A percentile compares a stretch with the other conserved stretches of the same genome.
Evolutionary conservation across 2,888 invertebrate species (phyloP).

Genomic region (Junonia oenone): DNA sequence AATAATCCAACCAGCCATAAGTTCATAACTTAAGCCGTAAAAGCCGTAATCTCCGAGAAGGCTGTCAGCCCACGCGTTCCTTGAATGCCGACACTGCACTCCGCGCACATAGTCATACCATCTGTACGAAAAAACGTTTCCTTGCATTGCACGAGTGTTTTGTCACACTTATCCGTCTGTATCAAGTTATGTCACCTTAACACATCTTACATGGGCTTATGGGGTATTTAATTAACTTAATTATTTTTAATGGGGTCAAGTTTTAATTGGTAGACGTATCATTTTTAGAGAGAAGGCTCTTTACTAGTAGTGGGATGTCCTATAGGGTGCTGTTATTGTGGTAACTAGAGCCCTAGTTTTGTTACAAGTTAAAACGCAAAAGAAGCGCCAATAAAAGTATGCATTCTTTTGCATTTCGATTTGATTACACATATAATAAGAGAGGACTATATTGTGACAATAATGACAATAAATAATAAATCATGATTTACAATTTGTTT

Average conservation of each 20-base stretch:
- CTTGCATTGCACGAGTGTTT: not conserved
- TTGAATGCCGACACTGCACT: slow-evolving; percentile 24
- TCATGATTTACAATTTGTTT: too few relatives aligned
- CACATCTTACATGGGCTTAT: not conserved
- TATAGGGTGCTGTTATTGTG: too few relatives aligned
- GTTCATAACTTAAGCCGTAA: slow-evolving; percentile 6
- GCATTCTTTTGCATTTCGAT: too few relatives aligned
- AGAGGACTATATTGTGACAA: too few relatives aligned
- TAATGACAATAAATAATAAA: too few relatives aligned
- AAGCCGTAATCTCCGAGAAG: not conserved
- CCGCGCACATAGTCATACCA: slow-evolving; percentile 15
- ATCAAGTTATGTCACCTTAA: not conserved
- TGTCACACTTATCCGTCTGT: not conserved
- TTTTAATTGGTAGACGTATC: too few relatives aligned
- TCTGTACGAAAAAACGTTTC: slow-evolving; percentile 14
- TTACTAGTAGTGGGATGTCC: too few relatives aligned
- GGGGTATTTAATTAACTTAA: not conserved
- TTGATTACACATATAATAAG: too few relatives aligned
- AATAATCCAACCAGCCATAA: not conserved
- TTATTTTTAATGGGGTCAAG: not conserved
- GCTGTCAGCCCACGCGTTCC: slow-evolving; percentile 27
- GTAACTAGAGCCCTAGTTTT: too few relatives aligned
- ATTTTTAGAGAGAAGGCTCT: too few relatives aligned
- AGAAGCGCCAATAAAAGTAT: too few relatives aligned
- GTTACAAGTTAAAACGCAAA: too few relatives aligned